A percentile compares a stretch with the other conserved stretches of the same genome.
phyloP scores from a whole-genome alignment of 2,888 invertebrate species.

The Xanthia togata region DNA sequence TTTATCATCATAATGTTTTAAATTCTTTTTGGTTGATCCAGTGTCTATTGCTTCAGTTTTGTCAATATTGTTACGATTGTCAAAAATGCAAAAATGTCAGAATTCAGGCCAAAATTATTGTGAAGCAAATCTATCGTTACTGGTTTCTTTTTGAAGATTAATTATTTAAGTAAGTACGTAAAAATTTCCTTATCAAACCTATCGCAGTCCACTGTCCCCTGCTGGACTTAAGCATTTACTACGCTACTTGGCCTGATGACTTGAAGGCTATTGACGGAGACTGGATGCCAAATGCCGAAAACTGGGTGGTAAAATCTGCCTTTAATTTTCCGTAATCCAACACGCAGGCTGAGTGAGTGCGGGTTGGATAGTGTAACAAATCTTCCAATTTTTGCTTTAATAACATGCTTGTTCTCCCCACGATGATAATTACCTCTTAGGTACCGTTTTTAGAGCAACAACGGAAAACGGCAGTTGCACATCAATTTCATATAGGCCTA shows the following conservation, averaged over 20 bases:
- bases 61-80: constrained; percentile 20
- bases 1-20: background rate
- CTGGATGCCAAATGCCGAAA: background rate
- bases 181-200: background rate
- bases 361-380: background rate
- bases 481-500: background rate
- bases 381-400: too few relatives aligned
- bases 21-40: constrained; percentile 16
- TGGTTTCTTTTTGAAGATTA: constrained; percentile 33
- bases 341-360: too few relatives aligned
- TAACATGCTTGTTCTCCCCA: background rate
- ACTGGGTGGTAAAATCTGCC: background rate
- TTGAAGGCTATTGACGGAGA: background rate
- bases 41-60: background rate
- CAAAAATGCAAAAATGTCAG: constrained; percentile 64
- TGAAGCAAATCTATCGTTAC: constrained; percentile 53
- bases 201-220: background rate
- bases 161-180: constrained; percentile 56
- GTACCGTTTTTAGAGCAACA: background rate
- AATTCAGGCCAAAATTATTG: constrained; percentile 66
- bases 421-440: background rate
- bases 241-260: background rate
- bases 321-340: background rate
- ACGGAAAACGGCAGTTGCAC: too few relatives aligned
- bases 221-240: background rate